Conservation (phyloP, 2,113 vertebrate genomes). For the Dipodomys stephensi region DNA sequence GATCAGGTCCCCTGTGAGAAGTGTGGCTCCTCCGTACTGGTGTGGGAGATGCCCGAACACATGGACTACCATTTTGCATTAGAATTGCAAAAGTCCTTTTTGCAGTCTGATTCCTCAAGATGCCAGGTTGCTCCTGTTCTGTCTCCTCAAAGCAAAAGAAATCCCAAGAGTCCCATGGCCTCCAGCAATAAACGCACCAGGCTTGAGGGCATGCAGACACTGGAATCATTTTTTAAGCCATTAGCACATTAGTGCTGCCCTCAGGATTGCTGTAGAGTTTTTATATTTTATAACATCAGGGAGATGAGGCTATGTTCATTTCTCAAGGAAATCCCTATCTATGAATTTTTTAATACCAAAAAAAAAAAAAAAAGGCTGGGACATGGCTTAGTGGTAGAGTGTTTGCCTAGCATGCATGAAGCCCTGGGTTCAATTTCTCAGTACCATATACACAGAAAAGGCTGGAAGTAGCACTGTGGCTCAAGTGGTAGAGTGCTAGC, state of each 20-base stretch:
- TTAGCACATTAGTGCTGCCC: constrained; percentile 78
- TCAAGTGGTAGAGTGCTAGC: too few relatives aligned
- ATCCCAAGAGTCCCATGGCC: constrained; percentile 83
- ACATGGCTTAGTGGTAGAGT: too few relatives aligned
- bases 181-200: constrained; percentile 88
- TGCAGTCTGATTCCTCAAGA: constrained; percentile 66
- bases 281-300: constrained; percentile 51
- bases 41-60: constrained; percentile 97
- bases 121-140: constrained; percentile 19
- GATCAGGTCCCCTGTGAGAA: constrained; percentile 92
- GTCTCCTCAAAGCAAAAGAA: constrained; percentile 87
- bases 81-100: constrained; percentile 93
- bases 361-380: background rate
- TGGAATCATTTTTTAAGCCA: constrained; percentile 95
- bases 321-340: constrained; percentile 12
- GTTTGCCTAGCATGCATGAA: too few relatives aligned
- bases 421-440: too few relatives aligned
- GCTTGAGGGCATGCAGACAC: constrained; percentile 84
- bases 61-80: constrained; percentile 96
- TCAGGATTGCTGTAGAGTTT: constrained; percentile 28
- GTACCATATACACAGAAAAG: too few relatives aligned
- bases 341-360: constrained; percentile 52
- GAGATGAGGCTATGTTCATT: constrained; percentile 8
- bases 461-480: too few relatives aligned
- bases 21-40: constrained; percentile 89